These are phyloP conservation scores for Alca torda DNA, from an alignment of 2,797 vertebrate species.

Conservation along the genomic window DNA sequence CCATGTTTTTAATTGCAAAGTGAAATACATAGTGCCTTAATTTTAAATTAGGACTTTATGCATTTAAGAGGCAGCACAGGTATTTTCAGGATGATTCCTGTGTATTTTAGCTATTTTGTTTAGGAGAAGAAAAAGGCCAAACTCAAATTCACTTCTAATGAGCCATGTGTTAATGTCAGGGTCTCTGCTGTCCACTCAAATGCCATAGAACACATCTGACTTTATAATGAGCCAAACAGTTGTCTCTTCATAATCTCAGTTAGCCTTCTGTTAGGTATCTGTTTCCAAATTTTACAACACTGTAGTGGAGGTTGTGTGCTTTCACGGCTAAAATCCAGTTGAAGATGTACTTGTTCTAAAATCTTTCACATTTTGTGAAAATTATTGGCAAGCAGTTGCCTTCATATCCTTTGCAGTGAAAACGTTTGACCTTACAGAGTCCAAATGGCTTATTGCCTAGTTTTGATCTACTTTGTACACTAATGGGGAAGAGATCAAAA, in stretches of 20 bases:
- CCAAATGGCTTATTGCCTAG: constrained; percentile 49
- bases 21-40: background rate
- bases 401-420: constrained; percentile 26
- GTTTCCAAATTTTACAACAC: constrained; percentile 72
- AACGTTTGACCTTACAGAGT: constrained; percentile 36
- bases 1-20: constrained; percentile 14
- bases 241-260: constrained; percentile 73
- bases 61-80: constrained; percentile 25
- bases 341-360: constrained; percentile 55
- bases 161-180: constrained; percentile 70
- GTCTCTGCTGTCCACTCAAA: constrained; percentile 76
- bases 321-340: constrained; percentile 65
- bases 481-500: constrained; percentile 63
- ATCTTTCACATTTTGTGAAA: constrained; percentile 50
- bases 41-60: constrained; percentile 47
- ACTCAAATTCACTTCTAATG: constrained; percentile 73
- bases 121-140: constrained; percentile 66
- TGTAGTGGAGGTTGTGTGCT: constrained; percentile 34
- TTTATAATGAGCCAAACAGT: constrained; percentile 77
- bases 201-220: constrained; percentile 75
- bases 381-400: constrained; percentile 52
- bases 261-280: constrained; percentile 75
- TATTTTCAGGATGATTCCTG: constrained; percentile 50
- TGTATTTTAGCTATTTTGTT: constrained; percentile 62
- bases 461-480: constrained; percentile 60